Conservation (phyloP, 2,113 vertebrate species). For the Alethe castanea region DNA sequence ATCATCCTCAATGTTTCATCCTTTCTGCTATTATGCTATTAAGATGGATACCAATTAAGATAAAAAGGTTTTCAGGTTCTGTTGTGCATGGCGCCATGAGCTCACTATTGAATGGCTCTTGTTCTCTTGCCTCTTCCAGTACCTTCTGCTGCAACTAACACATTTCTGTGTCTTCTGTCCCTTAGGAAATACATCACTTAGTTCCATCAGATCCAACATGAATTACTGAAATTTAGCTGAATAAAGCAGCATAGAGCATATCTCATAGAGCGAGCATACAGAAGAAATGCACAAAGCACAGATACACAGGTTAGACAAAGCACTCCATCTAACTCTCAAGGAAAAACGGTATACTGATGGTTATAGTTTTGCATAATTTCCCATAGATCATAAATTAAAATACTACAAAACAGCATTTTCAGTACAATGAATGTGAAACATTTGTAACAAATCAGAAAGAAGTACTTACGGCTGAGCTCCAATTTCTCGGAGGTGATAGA, state of each 20-base stretch:
- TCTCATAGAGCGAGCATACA: neutral
- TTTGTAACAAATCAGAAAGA: neutral
- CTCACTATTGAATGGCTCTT: neutral
- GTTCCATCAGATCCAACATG: neutral
- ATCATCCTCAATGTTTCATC: neutral
- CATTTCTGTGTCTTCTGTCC: neutral
- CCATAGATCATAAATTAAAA: neutral
- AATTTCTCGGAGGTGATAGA: slow-evolving; percentile 93
- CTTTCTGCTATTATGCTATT: neutral
- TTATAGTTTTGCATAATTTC: neutral
- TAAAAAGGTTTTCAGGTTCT: neutral
- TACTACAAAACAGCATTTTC: neutral
- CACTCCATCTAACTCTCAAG: neutral
- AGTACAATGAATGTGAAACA: neutral
- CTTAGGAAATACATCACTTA: neutral
- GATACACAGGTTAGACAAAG: neutral
- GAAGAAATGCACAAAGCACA: neutral
- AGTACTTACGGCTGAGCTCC: slow-evolving; percentile 95
- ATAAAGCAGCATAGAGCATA: neutral
- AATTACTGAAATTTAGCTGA: neutral
- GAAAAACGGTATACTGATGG: neutral
- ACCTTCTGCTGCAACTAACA: neutral
- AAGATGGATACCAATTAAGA: neutral
- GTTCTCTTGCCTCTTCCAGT: neutral
- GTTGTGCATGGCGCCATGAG: neutral